phyloP scores from a whole-genome alignment of 2,888 invertebrate species.

The Aphidius colemani region DNA sequence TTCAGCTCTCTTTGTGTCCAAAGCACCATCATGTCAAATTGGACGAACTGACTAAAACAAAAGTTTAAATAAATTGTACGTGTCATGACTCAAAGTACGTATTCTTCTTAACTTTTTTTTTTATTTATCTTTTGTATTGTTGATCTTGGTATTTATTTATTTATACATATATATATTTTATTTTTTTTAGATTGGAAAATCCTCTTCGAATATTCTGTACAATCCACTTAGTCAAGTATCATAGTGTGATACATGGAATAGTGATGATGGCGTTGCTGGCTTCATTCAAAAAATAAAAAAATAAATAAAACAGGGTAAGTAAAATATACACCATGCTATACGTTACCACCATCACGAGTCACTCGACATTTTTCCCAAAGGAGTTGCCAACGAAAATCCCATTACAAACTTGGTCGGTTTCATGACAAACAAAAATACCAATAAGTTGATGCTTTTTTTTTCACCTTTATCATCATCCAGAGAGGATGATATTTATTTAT shows the following conservation, averaged over 20 bases:
- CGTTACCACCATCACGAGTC: slow-evolving; percentile 12
- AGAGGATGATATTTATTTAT: no score
- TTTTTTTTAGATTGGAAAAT: slow-evolving; percentile 47
- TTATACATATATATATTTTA: slow-evolving; percentile 13
- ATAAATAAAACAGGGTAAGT: not conserved
- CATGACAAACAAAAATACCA: slow-evolving; percentile 19
- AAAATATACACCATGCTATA: slow-evolving; percentile 9
- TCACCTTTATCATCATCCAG: slow-evolving; percentile 23
- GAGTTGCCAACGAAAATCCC: slow-evolving; percentile 21
- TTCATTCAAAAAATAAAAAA: no score
- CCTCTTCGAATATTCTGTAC: slow-evolving; percentile 28
- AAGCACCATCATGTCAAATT: slow-evolving; percentile 6
- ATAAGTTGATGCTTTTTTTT: slow-evolving; percentile 18
- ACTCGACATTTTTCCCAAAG: slow-evolving; percentile 21
- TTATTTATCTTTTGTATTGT: slow-evolving; percentile 26
- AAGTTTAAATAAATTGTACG: slow-evolving; percentile 43
- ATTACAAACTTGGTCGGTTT: slow-evolving; percentile 27
- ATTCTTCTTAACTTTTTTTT: no score
- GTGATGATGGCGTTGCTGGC: not conserved
- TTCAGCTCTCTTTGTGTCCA: slow-evolving; percentile 13
- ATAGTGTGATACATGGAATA: not conserved
- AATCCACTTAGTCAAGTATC: slow-evolving; percentile 20
- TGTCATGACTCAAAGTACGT: slow-evolving; percentile 23
- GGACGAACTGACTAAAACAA: slow-evolving; percentile 37
- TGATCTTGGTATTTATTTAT: slow-evolving; percentile 31